phyloP scores from a whole-genome alignment of 1,140 invertebrate genomes.

The Mycetomoellerius zeteki region DNA sequence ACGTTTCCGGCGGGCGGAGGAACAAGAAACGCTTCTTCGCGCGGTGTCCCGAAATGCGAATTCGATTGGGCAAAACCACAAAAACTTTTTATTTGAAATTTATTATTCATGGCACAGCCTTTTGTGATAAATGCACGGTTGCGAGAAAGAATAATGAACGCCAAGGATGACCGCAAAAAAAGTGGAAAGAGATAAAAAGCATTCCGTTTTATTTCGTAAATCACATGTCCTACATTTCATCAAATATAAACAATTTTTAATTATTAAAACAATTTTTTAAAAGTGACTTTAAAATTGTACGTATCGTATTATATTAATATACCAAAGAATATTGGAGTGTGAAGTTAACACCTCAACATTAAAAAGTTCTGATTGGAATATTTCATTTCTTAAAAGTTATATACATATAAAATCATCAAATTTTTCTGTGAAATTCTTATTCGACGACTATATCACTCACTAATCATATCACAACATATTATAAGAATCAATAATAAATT shows the following conservation, averaged over 20 bases:
- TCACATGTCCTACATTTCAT: background rate
- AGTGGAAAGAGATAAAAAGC: background rate
- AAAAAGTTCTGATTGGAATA: no score
- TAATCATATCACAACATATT: background rate
- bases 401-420: background rate
- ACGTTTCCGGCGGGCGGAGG: slow-evolving; percentile 9
- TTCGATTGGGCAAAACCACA: slow-evolving; percentile 44
- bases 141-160: slow-evolving; percentile 33
- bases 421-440: background rate
- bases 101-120: slow-evolving; percentile 46
- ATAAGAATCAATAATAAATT: slow-evolving; percentile 3
- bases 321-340: background rate
- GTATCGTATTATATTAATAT: background rate
- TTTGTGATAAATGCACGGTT: slow-evolving; percentile 31
- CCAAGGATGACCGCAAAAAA: background rate
- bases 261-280: background rate
- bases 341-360: no score
- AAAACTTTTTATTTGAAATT: slow-evolving; percentile 40
- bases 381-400: background rate
- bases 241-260: background rate
- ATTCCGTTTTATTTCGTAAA: background rate
- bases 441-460: background rate
- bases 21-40: slow-evolving; percentile 49
- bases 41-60: slow-evolving; percentile 39
- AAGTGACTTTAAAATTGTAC: background rate